Conservation (phyloP, 2,797 vertebrate species). For the Benthosema pterotum region DNA sequence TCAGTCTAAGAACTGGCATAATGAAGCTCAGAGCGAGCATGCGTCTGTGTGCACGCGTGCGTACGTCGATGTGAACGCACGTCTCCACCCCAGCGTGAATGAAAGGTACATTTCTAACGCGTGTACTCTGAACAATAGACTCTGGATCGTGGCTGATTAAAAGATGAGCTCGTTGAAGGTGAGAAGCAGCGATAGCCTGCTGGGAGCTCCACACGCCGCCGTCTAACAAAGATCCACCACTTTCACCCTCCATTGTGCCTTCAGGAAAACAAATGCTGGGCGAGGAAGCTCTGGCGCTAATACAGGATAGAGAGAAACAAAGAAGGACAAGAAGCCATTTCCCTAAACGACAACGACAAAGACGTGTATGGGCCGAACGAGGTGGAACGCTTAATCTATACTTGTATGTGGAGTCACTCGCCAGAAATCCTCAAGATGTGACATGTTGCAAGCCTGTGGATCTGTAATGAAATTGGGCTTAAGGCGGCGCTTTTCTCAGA, state of each 20-base stretch:
- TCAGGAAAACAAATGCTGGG: slow-evolving; percentile 26
- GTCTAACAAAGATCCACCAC: slow-evolving; percentile 17
- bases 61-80: slow-evolving; percentile 3
- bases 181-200: slow-evolving; percentile 43
- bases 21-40: slow-evolving; percentile 43
- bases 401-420: background rate
- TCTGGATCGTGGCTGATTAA: slow-evolving; percentile 61
- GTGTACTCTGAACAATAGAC: slow-evolving; percentile 58
- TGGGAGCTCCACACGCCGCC: slow-evolving; percentile 33
- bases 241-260: slow-evolving; percentile 33
- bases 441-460: background rate
- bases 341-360: slow-evolving; percentile 52
- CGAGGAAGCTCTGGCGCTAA: slow-evolving; percentile 46
- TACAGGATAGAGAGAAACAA: slow-evolving; percentile 24
- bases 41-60: slow-evolving; percentile 3
- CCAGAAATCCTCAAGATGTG: background rate
- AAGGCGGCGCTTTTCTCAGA: too few species aligned
- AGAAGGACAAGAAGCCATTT: slow-evolving; percentile 51
- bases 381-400: slow-evolving; percentile 37
- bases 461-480: too few species aligned
- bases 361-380: slow-evolving; percentile 45
- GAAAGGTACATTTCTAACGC: slow-evolving; percentile 51
- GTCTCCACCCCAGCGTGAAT: slow-evolving; percentile 18
- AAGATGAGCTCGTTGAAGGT: slow-evolving; percentile 54
- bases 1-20: slow-evolving; percentile 54